phyloP scores from a whole-genome alignment of 2,113 vertebrate species.

The Anguilla japonica region DNA sequence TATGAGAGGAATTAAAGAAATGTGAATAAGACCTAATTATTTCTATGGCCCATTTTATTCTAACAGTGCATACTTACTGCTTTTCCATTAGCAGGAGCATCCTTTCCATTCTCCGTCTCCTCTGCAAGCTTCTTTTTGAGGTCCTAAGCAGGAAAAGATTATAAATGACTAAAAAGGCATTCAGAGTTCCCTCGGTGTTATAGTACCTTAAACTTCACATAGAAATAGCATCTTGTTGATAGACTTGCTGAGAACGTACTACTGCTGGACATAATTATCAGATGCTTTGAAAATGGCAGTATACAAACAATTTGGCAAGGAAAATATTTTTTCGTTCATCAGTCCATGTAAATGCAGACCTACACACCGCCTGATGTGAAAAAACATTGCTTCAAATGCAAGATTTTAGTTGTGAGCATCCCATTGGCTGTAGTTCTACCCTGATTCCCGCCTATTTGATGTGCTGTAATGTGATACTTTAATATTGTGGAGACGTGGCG shows the following conservation, averaged over 20 bases:
- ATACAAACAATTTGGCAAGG: too few species aligned
- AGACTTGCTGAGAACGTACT: too few species aligned
- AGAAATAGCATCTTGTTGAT: too few species aligned
- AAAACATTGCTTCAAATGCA: constrained; percentile 36
- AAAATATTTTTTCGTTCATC: too few species aligned
- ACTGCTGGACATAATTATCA: too few species aligned
- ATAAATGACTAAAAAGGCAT: background rate
- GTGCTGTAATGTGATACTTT: constrained; percentile 73
- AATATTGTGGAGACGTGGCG: constrained; percentile 58
- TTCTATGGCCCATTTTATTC: background rate
- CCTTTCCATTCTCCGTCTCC: constrained; percentile 93
- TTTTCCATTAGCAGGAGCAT: constrained; percentile 88
- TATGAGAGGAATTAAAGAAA: too few species aligned
- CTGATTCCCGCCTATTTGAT: constrained; percentile 51
- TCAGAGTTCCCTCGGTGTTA: background rate
- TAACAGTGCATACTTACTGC: constrained; percentile 69
- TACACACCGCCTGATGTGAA: background rate
- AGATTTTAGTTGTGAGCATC: constrained; percentile 4
- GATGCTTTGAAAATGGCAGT: too few species aligned
- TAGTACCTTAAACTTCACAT: background rate
- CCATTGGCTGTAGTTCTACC: constrained; percentile 12
- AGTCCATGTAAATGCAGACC: background rate
- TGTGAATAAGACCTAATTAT: too few species aligned
- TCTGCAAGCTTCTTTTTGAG: constrained; percentile 95
- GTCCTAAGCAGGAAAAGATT: constrained; percentile 72